A percentile compares a stretch with the other conserved stretches of the same genome.
Conservation (phyloP, 2,113 vertebrate genomes). For the Mobula birostris region DNA sequence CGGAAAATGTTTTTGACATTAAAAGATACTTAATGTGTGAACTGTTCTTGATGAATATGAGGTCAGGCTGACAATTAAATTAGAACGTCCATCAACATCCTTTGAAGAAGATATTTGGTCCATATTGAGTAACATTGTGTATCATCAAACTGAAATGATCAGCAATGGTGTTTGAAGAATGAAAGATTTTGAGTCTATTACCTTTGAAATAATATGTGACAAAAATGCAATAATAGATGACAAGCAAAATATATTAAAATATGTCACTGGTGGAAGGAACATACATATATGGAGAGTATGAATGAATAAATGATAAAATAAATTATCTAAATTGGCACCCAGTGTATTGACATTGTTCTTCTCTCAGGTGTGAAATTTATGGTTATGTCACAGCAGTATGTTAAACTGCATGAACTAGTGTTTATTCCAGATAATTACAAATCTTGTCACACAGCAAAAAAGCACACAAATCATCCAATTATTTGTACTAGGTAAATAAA, state of each 20-base stretch:
- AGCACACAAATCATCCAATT: neutral
- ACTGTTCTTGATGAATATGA: neutral
- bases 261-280: neutral
- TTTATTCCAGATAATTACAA: neutral
- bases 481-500: neutral
- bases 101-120: neutral
- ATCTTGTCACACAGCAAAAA: neutral
- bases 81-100: neutral
- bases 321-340: neutral
- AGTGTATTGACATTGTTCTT: neutral
- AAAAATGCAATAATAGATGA: neutral
- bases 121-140: neutral
- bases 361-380: neutral
- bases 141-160: neutral
- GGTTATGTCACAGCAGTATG: neutral
- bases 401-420: neutral
- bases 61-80: neutral
- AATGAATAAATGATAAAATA: neutral
- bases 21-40: neutral
- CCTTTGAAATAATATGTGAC: neutral
- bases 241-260: neutral
- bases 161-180: neutral
- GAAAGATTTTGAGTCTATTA: neutral
- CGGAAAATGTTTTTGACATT: neutral
- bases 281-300: neutral